Conservation (phyloP, 2,797 vertebrate species). For the Scleropages formosus region DNA sequence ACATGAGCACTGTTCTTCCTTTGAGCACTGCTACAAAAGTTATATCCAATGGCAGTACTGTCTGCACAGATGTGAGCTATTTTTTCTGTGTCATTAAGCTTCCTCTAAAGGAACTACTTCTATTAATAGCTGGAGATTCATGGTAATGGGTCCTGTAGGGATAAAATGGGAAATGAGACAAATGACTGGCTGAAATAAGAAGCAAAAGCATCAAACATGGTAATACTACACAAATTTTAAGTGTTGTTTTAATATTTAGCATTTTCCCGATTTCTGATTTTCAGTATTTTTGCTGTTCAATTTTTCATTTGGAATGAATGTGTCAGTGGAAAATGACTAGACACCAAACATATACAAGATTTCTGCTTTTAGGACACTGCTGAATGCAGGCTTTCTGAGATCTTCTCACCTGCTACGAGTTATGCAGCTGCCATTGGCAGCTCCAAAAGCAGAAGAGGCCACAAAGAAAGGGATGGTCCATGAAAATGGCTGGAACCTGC, state of each 20-base stretch:
- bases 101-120: conserved; percentile 85
- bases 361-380: neutral
- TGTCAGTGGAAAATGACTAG: neutral
- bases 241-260: neutral
- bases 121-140: conserved; percentile 87
- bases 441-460: conserved; percentile 86
- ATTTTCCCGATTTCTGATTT: neutral
- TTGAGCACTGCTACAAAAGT: too few relatives aligned
- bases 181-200: neutral
- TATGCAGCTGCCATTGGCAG: conserved; percentile 91
- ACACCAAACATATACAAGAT: too few relatives aligned
- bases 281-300: neutral
- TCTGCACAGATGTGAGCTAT: neutral
- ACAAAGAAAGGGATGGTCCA: conserved; percentile 94
- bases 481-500: conserved; percentile 78
- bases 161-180: conserved; percentile 25
- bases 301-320: neutral
- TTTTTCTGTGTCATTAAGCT: conserved; percentile 43
- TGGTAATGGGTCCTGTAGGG: conserved; percentile 77
- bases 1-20: too few relatives aligned
- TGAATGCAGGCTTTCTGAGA: neutral
- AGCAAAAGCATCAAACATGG: neutral
- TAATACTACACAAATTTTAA: neutral
- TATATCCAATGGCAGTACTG: neutral
- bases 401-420: conserved; percentile 83